phyloP scores from a whole-genome alignment of 2,888 invertebrate genomes.

The Meteorus cinctellus region DNA sequence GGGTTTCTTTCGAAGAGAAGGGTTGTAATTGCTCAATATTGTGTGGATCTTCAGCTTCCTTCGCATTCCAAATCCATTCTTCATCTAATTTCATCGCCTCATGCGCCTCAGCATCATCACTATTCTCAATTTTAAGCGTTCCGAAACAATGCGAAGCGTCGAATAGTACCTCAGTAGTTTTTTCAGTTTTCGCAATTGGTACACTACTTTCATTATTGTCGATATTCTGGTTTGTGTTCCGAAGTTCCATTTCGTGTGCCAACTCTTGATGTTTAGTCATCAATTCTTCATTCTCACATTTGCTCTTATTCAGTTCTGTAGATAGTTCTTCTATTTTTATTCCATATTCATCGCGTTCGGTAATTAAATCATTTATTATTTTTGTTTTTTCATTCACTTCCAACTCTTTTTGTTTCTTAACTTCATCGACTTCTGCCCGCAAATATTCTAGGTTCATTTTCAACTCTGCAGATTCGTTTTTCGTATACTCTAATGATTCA shows the following conservation, averaged over 20 bases:
- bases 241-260: conserved; percentile 61
- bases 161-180: conserved; percentile 51
- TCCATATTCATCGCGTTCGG: conserved; percentile 59
- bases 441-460: background rate
- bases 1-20: conserved; percentile 51
- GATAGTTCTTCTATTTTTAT: conserved; percentile 46
- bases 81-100: conserved; percentile 65
- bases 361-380: conserved; percentile 72
- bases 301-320: conserved; percentile 43
- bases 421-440: background rate
- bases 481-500: conserved; percentile 70
- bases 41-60: conserved; percentile 71
- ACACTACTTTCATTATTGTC: background rate
- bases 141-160: conserved; percentile 65
- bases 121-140: background rate
- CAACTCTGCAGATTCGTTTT: conserved; percentile 75
- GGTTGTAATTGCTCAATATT: conserved; percentile 10
- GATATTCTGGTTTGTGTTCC: background rate
- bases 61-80: conserved; percentile 79
- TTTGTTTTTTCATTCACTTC: conserved; percentile 76
- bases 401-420: conserved; percentile 74
- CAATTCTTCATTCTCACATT: conserved; percentile 74
- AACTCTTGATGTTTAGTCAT: conserved; percentile 72
- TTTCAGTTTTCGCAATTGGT: conserved; percentile 46
- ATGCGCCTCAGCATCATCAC: background rate